A percentile compares a stretch with the other conserved stretches of the same genome.
Conservation (phyloP, 1,140 invertebrate species). For the Campoletis sonorensis region DNA sequence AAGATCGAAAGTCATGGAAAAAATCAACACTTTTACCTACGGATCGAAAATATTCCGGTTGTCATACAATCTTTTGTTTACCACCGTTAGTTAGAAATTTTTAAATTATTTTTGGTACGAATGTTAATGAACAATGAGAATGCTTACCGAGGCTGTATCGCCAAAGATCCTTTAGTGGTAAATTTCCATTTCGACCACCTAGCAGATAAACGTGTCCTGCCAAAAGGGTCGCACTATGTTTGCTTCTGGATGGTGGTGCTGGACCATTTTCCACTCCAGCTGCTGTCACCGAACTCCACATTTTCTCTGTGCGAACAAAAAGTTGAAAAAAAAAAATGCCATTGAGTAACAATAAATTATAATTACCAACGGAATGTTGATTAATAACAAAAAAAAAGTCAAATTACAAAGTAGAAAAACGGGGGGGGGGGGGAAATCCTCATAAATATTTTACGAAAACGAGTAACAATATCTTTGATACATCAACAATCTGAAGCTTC, state of each 20-base stretch:
- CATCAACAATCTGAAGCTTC: neutral
- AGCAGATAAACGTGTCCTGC: conserved; percentile 87
- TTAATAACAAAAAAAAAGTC: neutral
- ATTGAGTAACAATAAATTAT: neutral
- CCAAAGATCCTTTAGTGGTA: conserved; percentile 91
- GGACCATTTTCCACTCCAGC: conserved; percentile 77
- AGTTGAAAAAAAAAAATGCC: neutral
- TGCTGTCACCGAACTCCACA: conserved; percentile 81
- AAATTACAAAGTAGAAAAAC: too few relatives aligned
- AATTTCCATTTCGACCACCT: conserved; percentile 88
- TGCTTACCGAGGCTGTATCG: conserved; percentile 86
- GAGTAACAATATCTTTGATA: neutral
- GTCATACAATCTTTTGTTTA: too few relatives aligned
- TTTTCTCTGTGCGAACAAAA: conserved; percentile 66
- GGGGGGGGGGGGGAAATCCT: too few relatives aligned
- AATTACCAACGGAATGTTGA: neutral
- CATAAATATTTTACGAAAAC: too few relatives aligned
- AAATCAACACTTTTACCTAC: too few relatives aligned
- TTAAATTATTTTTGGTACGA: too few relatives aligned
- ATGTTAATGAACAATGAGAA: neutral
- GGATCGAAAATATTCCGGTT: too few relatives aligned
- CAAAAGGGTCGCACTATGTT: conserved; percentile 88
- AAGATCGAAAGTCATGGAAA: too few relatives aligned
- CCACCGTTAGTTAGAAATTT: too few relatives aligned
- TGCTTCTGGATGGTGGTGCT: conserved; percentile 83